Evolutionary conservation across 2,113 vertebrate genomes (phyloP).

Genomic region (Eurypyga helias): DNA sequence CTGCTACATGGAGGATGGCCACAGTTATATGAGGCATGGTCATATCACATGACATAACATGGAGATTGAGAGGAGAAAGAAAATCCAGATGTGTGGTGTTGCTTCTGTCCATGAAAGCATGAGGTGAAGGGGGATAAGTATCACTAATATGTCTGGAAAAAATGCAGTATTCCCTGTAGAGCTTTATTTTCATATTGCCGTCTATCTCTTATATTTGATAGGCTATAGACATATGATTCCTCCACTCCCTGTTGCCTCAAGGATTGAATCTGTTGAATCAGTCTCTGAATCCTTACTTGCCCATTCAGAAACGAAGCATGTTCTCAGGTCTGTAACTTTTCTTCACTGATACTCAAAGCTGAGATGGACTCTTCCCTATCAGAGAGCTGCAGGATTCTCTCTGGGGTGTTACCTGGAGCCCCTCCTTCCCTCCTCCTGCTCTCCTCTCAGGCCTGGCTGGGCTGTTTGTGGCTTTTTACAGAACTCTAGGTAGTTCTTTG

Average conservation of each 20-base stretch:
- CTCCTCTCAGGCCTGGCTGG: not conserved
- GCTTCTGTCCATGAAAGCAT: not conserved
- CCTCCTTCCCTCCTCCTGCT: not conserved
- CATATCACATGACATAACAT: too few relatives aligned
- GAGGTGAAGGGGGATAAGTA: not conserved
- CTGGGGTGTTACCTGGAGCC: not conserved
- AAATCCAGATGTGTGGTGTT: not conserved
- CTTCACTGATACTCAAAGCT: not conserved
- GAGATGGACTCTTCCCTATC: too few relatives aligned
- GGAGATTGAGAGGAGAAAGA: not conserved
- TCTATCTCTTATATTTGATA: not conserved
- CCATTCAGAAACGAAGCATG: not conserved
- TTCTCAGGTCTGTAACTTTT: not conserved
- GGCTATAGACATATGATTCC: too few relatives aligned
- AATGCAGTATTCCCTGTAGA: not conserved
- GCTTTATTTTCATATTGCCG: not conserved
- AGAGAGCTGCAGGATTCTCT: rapidly evolving
- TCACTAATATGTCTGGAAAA: not conserved
- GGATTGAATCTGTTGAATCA: not conserved
- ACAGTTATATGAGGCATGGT: not conserved
- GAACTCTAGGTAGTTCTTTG: not conserved
- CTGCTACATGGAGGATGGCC: not conserved
- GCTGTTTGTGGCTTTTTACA: not conserved
- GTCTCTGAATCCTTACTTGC: not conserved
- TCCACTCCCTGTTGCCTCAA: not conserved